Evolutionary conservation across 35 echinoderm and acorn worm species (phyloP).

Genomic region (Ophiothrix spiculata): DNA sequence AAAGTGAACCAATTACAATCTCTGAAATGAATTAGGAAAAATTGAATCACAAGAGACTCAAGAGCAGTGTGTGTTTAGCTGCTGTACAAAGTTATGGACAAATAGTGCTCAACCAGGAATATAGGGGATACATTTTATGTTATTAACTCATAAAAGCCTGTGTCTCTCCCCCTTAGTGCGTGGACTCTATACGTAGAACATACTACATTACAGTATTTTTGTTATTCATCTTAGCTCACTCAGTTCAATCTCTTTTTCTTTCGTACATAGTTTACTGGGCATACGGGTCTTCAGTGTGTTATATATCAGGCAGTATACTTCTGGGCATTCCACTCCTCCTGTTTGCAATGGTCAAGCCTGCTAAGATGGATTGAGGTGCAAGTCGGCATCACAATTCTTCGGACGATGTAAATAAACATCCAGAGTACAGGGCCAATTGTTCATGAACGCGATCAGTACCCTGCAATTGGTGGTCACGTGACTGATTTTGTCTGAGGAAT

Average conservation of each 20-base stretch:
- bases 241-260: background rate
- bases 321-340: conserved; percentile 34
- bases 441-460: too few relatives aligned
- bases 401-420: too few relatives aligned
- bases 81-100: background rate
- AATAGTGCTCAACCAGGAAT: background rate
- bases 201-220: background rate
- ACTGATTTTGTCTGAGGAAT: too few relatives aligned
- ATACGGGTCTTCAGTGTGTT: conserved; percentile 29
- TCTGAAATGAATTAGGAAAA: too few relatives aligned
- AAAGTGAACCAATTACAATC: too few relatives aligned
- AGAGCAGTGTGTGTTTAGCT: too few relatives aligned
- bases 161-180: background rate
- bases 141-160: background rate
- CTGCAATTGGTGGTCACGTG: too few relatives aligned
- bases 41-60: too few relatives aligned
- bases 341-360: conserved; percentile 13
- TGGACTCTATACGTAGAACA: background rate
- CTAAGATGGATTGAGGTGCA: conserved; percentile 14
- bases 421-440: too few relatives aligned
- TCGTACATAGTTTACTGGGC: conserved; percentile 38
- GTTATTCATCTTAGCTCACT: background rate
- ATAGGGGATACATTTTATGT: background rate
- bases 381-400: too few relatives aligned
- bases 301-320: conserved; percentile 38